Evolutionary conservation across 2,797 vertebrate genomes (phyloP).

Genomic region (Myotis daubentonii): DNA sequence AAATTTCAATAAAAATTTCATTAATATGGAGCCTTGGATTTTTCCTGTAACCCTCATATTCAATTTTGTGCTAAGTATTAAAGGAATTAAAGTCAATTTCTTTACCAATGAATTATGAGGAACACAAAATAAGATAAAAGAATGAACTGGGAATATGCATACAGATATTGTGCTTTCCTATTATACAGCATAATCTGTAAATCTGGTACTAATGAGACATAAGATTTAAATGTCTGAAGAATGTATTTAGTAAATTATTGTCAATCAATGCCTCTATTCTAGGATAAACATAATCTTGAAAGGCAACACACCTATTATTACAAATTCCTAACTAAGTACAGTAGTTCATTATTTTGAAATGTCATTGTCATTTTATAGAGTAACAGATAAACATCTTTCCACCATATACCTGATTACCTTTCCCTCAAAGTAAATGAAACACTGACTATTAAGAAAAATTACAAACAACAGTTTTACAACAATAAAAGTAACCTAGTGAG

Average conservation of each 20-base stretch:
- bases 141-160: slow-evolving; percentile 75
- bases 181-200: slow-evolving; percentile 80
- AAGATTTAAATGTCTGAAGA: slow-evolving; percentile 84
- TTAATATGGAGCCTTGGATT: slow-evolving; percentile 75
- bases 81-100: slow-evolving; percentile 82
- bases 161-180: slow-evolving; percentile 74
- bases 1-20: slow-evolving; percentile 82
- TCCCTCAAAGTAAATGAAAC: slow-evolving; percentile 76
- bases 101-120: slow-evolving; percentile 78
- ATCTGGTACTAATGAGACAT: slow-evolving; percentile 84
- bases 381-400: slow-evolving; percentile 85
- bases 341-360: slow-evolving; percentile 85
- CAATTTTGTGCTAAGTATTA: slow-evolving; percentile 81
- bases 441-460: slow-evolving; percentile 58
- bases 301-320: slow-evolving; percentile 84
- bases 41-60: slow-evolving; percentile 80
- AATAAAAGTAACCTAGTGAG: slow-evolving; percentile 46
- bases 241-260: slow-evolving; percentile 83
- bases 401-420: slow-evolving; percentile 62
- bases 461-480: slow-evolving; percentile 35
- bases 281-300: slow-evolving; percentile 85
- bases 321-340: slow-evolving; percentile 85
- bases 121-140: slow-evolving; percentile 81
- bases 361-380: slow-evolving; percentile 84
- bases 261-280: slow-evolving; percentile 82